Base-by-base conservation (phyloP, 2,888 invertebrate species). In the Charanyca ferruginea region DNA sequence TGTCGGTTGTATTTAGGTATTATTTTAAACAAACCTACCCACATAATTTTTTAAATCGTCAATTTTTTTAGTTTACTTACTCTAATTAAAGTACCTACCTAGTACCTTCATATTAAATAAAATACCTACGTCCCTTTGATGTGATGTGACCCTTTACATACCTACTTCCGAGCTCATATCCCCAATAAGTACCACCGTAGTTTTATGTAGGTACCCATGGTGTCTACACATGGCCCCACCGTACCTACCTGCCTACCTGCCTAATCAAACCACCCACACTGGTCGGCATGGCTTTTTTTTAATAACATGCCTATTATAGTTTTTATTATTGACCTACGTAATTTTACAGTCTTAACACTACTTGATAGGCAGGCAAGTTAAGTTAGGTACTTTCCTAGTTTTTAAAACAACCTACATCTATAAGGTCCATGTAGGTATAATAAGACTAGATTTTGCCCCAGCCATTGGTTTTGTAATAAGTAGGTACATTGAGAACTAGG, bases 261-360 rank as follows among this genome's bases (percentile, higher is more conserved):
- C 32, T 11, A 32, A 32, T 32, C 32, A 32, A 32, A 23, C 53
- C 76, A 62, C 81, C 80, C 70, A 80, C 80, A 55, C 81, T 45
- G 22, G 47, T 18, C 55, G 23, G 53, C 66, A 72, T 80, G 59
- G 38, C 58, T 11, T 25, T 25, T 25, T 77, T 66, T 47, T 57
- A 65, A 58, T 63, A 61, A 57, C 32, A 38, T 28, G 20, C 35
- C 48, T 49, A 64, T 47, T 42, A 57, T 45, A 44, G 38, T 69
- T 67, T 48, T 32, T 32, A 32, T 52, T 72, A 60, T 55, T 35
- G 42, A 66, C 41, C 35, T 38, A 70, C 35, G 42, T 63, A 53
- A 70, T 49, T 49, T 66, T 35, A 51, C 63, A 57, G 41, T 47
- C 44, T 18, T 22, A 20, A 57, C 25, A 44, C 38, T 18, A 20